Conservation (phyloP, 2,113 vertebrate genomes). For the Diadophis punctatus region DNA sequence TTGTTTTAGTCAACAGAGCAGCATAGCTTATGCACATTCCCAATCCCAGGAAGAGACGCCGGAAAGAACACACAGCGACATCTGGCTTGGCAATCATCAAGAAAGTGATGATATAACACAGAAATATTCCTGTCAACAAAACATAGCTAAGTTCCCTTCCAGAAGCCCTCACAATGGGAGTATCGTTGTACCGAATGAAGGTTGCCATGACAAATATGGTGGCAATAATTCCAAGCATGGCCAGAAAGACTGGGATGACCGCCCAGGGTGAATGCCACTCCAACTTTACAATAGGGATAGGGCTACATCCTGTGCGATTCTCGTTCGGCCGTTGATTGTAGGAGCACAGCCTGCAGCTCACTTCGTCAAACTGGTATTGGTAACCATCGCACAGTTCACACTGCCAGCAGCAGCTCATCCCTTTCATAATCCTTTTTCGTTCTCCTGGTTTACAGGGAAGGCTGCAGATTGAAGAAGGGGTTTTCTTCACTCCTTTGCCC, state of each 20-base stretch:
- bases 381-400: constrained; percentile 92
- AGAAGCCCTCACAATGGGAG: constrained; percentile 89
- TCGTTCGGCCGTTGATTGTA: constrained; percentile 85
- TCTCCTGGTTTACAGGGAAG: constrained; percentile 83
- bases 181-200: constrained; percentile 91
- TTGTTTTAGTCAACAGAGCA: constrained; percentile 92
- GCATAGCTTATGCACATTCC: constrained; percentile 98
- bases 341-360: constrained; percentile 86
- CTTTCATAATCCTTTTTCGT: constrained; percentile 92
- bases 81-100: constrained; percentile 95
- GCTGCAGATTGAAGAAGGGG: constrained; percentile 86
- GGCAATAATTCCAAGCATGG: constrained; percentile 90
- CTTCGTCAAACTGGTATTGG: constrained; percentile 88
- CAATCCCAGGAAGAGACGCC: constrained; percentile 88
- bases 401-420: constrained; percentile 93
- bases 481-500: constrained; percentile 75
- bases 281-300: constrained; percentile 88
- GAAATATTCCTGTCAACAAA: constrained; percentile 89
- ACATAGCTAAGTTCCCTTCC: constrained; percentile 94
- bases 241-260: constrained; percentile 88
- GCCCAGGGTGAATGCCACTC: constrained; percentile 97
- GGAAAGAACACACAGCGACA: constrained; percentile 87
- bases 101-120: constrained; percentile 96
- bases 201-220: constrained; percentile 93
- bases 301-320: constrained; percentile 86